Evolutionary conservation across 2,888 invertebrate species (phyloP).

Genomic region (Scaptodrosophila latifasciaeformis): DNA sequence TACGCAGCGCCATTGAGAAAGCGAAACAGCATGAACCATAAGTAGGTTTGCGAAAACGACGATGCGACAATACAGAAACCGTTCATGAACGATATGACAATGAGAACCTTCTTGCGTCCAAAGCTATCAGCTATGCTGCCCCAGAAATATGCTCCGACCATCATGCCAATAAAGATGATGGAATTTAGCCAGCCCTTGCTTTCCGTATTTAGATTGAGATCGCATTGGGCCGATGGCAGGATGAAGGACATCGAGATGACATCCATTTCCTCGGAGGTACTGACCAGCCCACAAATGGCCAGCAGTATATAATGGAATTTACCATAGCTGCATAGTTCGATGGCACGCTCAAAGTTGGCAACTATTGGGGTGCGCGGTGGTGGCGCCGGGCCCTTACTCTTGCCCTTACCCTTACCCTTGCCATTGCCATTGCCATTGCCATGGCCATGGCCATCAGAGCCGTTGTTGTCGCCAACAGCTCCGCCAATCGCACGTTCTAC

Average conservation of each 20-base stretch:
- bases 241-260: conserved; percentile 97
- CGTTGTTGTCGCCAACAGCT: conserved; percentile 31
- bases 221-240: conserved; percentile 94
- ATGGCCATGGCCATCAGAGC: conserved; percentile 23
- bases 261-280: conserved; percentile 96
- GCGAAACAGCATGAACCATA: conserved; percentile 91
- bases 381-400: conserved; percentile 34
- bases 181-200: conserved; percentile 89
- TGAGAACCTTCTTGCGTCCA: conserved; percentile 90
- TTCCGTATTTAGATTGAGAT: conserved; percentile 88
- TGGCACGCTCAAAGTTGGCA: conserved; percentile 91
- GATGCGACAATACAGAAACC: conserved; percentile 92
- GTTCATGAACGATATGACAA: conserved; percentile 92
- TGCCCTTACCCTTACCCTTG: conserved; percentile 28
- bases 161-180: conserved; percentile 92
- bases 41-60: conserved; percentile 91
- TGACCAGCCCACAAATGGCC: conserved; percentile 94
- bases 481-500: conserved; percentile 59
- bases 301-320: conserved; percentile 91
- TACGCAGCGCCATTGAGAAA: conserved; percentile 96
- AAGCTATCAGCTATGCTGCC: conserved; percentile 92
- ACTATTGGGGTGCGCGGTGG: conserved; percentile 76
- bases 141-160: conserved; percentile 95
- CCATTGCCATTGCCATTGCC: conserved; percentile 26
- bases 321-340: conserved; percentile 84